phyloP scores from a whole-genome alignment of 1,140 invertebrate species.

The Hydropsyche tenuis region DNA sequence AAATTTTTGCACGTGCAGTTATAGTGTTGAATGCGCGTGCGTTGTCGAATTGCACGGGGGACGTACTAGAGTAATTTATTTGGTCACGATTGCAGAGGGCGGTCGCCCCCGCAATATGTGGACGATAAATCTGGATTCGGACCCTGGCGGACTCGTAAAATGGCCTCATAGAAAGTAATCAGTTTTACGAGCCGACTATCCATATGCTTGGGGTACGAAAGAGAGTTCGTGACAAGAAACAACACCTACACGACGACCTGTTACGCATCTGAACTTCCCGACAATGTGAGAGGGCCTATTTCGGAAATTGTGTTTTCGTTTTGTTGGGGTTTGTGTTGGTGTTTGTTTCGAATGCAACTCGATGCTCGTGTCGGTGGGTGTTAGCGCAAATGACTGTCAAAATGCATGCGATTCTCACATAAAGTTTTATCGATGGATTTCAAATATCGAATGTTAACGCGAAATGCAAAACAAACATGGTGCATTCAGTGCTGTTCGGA shows the following conservation, averaged over 20 bases:
- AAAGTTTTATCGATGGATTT: too few species aligned
- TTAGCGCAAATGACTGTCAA: too few species aligned
- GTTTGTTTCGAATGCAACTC: too few species aligned
- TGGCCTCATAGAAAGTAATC: conserved; percentile 37
- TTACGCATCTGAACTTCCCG: neutral
- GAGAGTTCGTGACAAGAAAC: neutral
- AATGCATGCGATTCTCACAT: too few species aligned
- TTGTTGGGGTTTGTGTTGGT: too few species aligned
- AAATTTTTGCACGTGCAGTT: neutral
- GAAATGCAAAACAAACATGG: too few species aligned
- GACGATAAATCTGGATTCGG: conserved; percentile 35
- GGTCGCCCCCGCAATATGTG: conserved; percentile 32
- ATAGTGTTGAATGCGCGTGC: neutral
- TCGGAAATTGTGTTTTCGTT: too few species aligned
- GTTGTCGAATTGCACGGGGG: conserved; percentile 9
- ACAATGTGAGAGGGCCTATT: too few species aligned
- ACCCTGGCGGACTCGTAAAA: conserved; percentile 32
- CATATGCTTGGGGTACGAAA: conserved; percentile 20
- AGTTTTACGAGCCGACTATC: conserved; percentile 29
- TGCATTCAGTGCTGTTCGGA: too few species aligned
- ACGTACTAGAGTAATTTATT: conserved; percentile 29
- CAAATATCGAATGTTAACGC: too few species aligned
- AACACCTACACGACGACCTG: neutral
- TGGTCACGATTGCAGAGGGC: conserved; percentile 18
- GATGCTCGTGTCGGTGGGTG: too few species aligned